Evolutionary conservation across 2,888 invertebrate genomes (phyloP).

Genomic region (Diaphora mendica): DNA sequence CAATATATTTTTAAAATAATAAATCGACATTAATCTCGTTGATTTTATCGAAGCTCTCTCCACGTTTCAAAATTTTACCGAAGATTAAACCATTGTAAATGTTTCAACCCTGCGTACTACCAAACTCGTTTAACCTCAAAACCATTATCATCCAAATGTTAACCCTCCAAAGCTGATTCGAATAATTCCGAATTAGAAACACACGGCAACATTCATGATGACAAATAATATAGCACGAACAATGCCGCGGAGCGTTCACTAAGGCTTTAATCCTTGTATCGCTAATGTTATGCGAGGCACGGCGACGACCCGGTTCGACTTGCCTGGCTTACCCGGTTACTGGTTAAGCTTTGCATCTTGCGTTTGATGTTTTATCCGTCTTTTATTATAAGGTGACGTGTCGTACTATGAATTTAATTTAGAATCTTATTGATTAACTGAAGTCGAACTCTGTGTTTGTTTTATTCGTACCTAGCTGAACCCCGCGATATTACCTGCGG

Average conservation of each 20-base stretch:
- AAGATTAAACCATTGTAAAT: neutral
- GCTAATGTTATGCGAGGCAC: constrained; percentile 53
- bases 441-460: neutral
- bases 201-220: constrained; percentile 27
- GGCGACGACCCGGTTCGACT: constrained; percentile 44
- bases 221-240: constrained; percentile 45
- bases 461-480: too few relatives aligned
- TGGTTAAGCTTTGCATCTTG: constrained; percentile 53
- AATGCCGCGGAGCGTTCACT: constrained; percentile 33
- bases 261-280: constrained; percentile 46
- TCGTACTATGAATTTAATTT: constrained; percentile 11
- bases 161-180: constrained; percentile 22
- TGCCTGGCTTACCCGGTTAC: constrained; percentile 50
- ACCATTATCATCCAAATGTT: constrained; percentile 18
- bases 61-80: neutral
- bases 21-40: neutral
- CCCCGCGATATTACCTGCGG: too few relatives aligned
- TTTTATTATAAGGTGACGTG: constrained; percentile 21
- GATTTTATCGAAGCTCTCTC: neutral
- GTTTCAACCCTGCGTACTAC: neutral
- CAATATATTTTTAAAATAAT: too few relatives aligned
- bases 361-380: constrained; percentile 42
- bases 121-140: constrained; percentile 17
- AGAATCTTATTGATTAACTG: neutral
- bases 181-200: constrained; percentile 28